Percentiles rank a stretch among this genome's conserved stretches.
These are phyloP conservation scores for Conger conger DNA, from an alignment of 2,113 vertebrate species.

Conservation along the genomic window DNA sequence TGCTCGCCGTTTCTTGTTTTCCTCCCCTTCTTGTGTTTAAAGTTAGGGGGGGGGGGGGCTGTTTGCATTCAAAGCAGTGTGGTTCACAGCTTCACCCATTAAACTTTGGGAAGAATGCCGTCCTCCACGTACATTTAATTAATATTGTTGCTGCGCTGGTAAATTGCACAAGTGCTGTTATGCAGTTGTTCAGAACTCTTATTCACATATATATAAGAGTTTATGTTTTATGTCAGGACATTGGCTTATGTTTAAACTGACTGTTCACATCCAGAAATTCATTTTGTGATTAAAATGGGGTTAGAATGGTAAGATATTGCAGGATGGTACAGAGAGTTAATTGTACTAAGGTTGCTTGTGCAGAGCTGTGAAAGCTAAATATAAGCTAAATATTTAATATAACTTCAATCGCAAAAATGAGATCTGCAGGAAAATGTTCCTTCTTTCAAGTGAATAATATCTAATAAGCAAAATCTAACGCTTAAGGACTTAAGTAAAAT, in stretches of 20 bases:
- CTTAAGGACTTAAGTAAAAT: too few relatives aligned
- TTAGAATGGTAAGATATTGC: not conserved
- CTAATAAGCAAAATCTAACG: too few relatives aligned
- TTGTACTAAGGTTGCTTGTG: not conserved
- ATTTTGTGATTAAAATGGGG: not conserved
- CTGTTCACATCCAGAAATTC: slow-evolving; percentile 39
- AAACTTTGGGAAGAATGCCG: slow-evolving; percentile 59
- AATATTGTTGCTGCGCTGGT: slow-evolving; percentile 52
- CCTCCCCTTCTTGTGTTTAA: slow-evolving; percentile 57
- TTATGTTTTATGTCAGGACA: slow-evolving; percentile 70
- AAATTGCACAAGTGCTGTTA: slow-evolving; percentile 64
- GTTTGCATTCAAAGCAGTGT: slow-evolving; percentile 68
- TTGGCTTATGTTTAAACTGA: slow-evolving; percentile 60
- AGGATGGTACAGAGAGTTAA: not conserved
- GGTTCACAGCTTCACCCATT: slow-evolving; percentile 53
- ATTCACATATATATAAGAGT: slow-evolving; percentile 61
- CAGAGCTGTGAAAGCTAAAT: too few relatives aligned
- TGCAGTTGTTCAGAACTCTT: slow-evolving; percentile 56
- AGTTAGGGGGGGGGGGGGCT: slow-evolving; percentile 43
- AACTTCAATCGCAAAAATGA: too few relatives aligned
- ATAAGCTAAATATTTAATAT: too few relatives aligned
- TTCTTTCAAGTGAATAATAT: too few relatives aligned
- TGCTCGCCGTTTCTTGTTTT: slow-evolving; percentile 61
- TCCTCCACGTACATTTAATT: slow-evolving; percentile 62
- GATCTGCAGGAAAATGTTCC: too few relatives aligned